Evolutionary conservation across 2,888 invertebrate genomes (phyloP).

Genomic region (Tipula vernalis): DNA sequence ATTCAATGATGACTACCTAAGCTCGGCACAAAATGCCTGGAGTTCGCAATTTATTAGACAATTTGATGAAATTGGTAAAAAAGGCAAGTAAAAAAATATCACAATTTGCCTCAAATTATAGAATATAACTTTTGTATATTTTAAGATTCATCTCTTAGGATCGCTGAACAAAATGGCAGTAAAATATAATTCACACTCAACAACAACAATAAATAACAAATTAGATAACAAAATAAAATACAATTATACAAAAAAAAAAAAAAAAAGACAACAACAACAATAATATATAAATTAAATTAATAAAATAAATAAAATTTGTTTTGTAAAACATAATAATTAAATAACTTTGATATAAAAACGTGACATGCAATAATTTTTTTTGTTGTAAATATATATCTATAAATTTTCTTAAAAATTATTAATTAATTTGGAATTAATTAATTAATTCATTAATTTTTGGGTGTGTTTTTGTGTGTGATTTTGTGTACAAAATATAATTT

Average conservation of each 20-base stretch:
- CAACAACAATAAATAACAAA: neutral
- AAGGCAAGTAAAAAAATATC: too few species aligned
- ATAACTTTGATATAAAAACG: neutral
- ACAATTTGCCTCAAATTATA: too few species aligned
- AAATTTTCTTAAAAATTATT: neutral
- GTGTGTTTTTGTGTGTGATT: neutral
- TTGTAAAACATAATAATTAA: neutral
- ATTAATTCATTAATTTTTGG: neutral
- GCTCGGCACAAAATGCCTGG: too few species aligned
- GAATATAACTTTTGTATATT: neutral
- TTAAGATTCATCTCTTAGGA: neutral
- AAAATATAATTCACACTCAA: neutral
- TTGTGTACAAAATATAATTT: neutral
- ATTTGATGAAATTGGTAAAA: too few species aligned
- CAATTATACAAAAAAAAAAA: neutral
- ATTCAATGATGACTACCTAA: too few species aligned
- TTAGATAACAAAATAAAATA: neutral
- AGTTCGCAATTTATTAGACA: too few species aligned
- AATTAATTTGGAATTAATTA: neutral
- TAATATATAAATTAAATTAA: neutral
- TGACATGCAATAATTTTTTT: neutral
- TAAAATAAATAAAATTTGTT: neutral
- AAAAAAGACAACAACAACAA: neutral
- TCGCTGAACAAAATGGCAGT: neutral
- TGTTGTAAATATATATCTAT: conserved; percentile 4